Evolutionary conservation across 30 jellyfish, hydroid and myxozoan species (phyloP).

Genomic region (Mastigias papua): DNA sequence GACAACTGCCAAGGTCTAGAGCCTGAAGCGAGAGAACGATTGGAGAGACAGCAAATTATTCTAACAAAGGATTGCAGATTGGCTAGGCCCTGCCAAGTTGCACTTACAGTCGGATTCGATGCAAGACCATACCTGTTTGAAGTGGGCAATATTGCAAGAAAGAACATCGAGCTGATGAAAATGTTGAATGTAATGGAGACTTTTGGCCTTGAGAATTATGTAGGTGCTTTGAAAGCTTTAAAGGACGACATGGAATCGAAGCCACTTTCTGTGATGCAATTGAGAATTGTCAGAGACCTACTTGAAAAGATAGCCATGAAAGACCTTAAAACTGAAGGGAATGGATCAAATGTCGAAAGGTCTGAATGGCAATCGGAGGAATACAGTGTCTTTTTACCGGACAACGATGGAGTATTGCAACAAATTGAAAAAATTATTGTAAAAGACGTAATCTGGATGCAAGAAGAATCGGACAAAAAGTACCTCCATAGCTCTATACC

Average conservation of each 20-base stretch:
- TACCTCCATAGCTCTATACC: conserved; percentile 66
- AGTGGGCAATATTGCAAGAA: conserved; percentile 1
- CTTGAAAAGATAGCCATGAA: conserved; percentile 33
- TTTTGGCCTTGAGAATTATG: conserved; percentile 23
- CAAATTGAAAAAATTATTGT: conserved; percentile 16
- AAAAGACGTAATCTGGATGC: conserved; percentile 69
- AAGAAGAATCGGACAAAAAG: conserved; percentile 5
- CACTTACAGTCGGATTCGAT: conserved; percentile 12
- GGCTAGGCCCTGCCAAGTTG: conserved; percentile 26
- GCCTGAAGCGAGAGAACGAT: not conserved
- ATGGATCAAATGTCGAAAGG: not conserved
- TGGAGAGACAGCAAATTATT: not conserved
- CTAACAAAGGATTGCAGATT: conserved; percentile 19
- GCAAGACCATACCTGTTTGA: conserved; percentile 55
- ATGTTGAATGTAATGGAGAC: conserved; percentile 55
- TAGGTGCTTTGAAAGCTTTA: conserved; percentile 12
- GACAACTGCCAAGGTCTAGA: not conserved
- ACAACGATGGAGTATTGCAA: conserved; percentile 17
- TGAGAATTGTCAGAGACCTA: conserved; percentile 38
- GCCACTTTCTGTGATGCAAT: conserved; percentile 8
- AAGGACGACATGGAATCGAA: not conserved
- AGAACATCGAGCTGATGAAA: not conserved
- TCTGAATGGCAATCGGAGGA: not conserved
- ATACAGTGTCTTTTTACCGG: conserved; percentile 57
- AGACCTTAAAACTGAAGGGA: not conserved